Conservation (phyloP, 2,113 vertebrate species). For the Elanoides forficatus region DNA sequence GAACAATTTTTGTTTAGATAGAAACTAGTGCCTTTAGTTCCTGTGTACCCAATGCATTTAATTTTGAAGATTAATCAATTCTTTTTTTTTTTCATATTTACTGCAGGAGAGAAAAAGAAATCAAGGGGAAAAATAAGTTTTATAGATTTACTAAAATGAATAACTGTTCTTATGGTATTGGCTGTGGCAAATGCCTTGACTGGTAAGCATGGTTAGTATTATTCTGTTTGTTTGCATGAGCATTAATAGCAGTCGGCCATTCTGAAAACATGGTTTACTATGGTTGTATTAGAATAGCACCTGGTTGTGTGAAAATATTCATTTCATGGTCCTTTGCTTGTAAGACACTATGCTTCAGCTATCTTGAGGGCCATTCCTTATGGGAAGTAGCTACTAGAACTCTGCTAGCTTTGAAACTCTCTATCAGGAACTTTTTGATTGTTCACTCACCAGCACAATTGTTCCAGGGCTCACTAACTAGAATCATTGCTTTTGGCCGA, state of each 20-base stretch:
- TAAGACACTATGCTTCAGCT: neutral
- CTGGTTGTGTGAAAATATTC: neutral
- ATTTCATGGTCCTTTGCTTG: neutral
- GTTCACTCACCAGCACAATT: neutral
- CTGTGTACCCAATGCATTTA: neutral
- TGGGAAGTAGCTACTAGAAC: neutral
- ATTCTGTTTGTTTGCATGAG: neutral
- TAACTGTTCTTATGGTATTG: neutral
- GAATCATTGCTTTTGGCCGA: neutral
- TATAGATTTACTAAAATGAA: neutral
- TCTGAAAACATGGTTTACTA: neutral
- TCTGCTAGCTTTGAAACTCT: neutral
- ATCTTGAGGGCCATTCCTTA: neutral
- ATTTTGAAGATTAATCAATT: neutral
- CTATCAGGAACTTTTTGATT: neutral
- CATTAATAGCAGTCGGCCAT: neutral
- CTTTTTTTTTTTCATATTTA: neutral
- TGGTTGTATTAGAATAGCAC: neutral
- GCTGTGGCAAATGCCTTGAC: neutral
- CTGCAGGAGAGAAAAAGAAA: neutral
- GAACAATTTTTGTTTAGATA: neutral
- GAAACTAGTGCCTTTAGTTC: neutral
- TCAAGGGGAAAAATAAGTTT: neutral
- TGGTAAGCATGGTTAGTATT: neutral
- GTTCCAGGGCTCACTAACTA: neutral